Evolutionary conservation across 2,888 invertebrate species (phyloP), one percentile per base, ranked within the genome.

Genomic region (Lissonota sp.): DNA sequence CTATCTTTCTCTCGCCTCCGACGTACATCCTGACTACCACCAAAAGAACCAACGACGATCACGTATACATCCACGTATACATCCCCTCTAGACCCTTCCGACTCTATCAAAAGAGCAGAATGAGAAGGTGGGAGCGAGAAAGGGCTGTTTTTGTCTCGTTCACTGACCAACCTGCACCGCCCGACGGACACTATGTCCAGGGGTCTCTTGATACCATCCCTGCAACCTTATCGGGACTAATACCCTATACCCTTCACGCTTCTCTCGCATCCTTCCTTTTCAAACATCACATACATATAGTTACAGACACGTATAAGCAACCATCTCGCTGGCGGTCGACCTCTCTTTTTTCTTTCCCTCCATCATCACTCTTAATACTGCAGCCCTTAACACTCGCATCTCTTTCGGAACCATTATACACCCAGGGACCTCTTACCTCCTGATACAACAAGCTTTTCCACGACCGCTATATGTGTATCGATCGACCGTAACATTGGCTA

Each of bases 351-450:
- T 26, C 26, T 26, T 26, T 26, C 26, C 51, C 60, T 69, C 64
- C 64, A 74, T 81, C 81, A 81, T 81, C 81, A 74, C 78, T 81
- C 81, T 81, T 81, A 81, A 81, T 72, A 74, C 79, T 53, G 77
- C 77, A 62, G 51, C 66, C 70, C 51, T 46, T 8, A 49, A 71
- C 77, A 42, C 66, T 74, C 63, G 66, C 69, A 64, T 60, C 44
- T 58, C 39, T 40, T 37, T n/a, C 57, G 53, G 14, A 4, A 10
- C 42, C 49, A 49, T 7, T 63, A 14, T 46, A 40, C 53, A 7
- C 53, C 7, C 14, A 16, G 37, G 37, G 63, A n/a, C 64, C 66
- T 74, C 74, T 66, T 66, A 66, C 57, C 73, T 70, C 76, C 63
- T 69, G 67, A 72, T 80, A 76, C 80, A 72, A 80, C 80, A 80